phyloP scores from a whole-genome alignment of 2,888 invertebrate species.

The Meteorus cinctellus region DNA sequence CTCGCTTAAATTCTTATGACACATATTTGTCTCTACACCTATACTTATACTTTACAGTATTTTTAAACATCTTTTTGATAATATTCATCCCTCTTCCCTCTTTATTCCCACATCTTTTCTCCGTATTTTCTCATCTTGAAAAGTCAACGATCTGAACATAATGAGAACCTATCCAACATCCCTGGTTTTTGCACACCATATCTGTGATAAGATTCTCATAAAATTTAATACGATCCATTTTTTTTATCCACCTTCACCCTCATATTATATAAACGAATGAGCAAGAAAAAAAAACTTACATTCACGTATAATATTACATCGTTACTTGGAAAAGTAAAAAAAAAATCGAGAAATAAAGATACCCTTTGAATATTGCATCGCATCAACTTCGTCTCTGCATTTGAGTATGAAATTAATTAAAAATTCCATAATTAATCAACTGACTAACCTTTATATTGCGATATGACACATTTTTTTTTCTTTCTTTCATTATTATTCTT shows the following conservation, averaged over 20 bases:
- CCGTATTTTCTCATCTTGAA: slow-evolving; percentile 1
- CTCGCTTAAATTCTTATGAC: slow-evolving; percentile 11
- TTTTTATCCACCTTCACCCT: background rate
- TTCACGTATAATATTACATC: background rate
- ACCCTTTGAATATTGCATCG: no score
- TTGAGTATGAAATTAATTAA: background rate
- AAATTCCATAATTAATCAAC: background rate
- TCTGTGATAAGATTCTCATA: slow-evolving; percentile 5
- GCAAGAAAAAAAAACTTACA: background rate
- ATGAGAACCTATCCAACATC: slow-evolving; percentile 2
- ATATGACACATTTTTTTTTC: background rate
- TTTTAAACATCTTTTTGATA: background rate
- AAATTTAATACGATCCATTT: slow-evolving; percentile 13
- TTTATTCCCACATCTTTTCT: background rate
- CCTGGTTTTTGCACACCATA: background rate
- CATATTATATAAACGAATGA: background rate
- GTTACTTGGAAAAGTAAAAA: background rate
- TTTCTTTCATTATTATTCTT: background rate
- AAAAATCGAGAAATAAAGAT: background rate
- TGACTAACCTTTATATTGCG: background rate
- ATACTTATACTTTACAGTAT: background rate
- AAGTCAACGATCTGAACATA: slow-evolving; percentile 25
- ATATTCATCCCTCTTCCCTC: background rate
- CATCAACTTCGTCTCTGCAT: no score
- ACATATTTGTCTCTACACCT: background rate